Percentiles rank a stretch among this genome's conserved stretches.
Conservation (phyloP, 2,888 invertebrate species). For the Eristalinus aeneus region DNA sequence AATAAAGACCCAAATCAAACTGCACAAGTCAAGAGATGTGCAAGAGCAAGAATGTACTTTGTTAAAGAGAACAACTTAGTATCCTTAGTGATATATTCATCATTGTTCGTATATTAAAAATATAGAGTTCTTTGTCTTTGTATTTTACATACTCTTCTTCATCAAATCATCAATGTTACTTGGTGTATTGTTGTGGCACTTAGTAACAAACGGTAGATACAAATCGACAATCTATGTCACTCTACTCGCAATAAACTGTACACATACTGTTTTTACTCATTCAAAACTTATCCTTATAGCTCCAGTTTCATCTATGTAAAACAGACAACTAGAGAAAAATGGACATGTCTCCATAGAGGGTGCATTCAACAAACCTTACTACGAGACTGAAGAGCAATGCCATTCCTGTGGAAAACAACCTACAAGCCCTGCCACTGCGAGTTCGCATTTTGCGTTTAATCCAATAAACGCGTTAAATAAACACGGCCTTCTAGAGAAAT, state of each 20-base stretch:
- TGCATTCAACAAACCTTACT: conserved; percentile 5
- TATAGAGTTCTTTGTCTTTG: conserved; percentile 48
- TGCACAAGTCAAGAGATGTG: background rate
- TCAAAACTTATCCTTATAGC: background rate
- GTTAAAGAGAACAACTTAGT: conserved; percentile 17
- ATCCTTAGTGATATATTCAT: conserved; percentile 27
- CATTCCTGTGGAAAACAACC: conserved; percentile 5
- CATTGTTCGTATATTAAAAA: conserved; percentile 59
- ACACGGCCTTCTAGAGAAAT: conserved; percentile 34
- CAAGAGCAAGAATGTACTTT: conserved; percentile 21
- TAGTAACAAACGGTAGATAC: conserved; percentile 5
- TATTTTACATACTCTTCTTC: conserved; percentile 55
- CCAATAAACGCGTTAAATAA: conserved; percentile 4
- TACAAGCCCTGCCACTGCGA: conserved; percentile 10
- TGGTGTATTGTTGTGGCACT: conserved; percentile 38
- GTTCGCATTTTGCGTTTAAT: background rate
- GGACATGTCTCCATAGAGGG: background rate
- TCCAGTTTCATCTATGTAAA: background rate
- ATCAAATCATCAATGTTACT: conserved; percentile 43
- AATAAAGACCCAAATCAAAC: background rate
- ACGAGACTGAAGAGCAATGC: background rate
- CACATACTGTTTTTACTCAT: conserved; percentile 3
- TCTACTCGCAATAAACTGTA: background rate
- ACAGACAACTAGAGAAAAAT: background rate
- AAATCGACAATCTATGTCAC: conserved; percentile 16